Conservation (phyloP, 1,140 invertebrate genomes). For the Drosophila funebris region DNA sequence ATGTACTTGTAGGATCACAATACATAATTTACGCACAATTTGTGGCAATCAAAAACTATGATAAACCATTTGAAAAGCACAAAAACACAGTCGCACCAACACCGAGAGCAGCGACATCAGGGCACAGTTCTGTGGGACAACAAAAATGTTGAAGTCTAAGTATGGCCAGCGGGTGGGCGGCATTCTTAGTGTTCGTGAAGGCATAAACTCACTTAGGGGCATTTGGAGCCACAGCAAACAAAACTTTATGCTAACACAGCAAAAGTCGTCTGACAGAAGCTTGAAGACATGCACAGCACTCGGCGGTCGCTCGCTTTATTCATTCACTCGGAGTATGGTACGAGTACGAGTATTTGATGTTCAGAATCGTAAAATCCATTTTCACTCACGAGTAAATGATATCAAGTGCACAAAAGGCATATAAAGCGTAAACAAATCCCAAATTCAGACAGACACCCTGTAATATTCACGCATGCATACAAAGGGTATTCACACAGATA, state of each 20-base stretch:
- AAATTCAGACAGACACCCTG: constrained; percentile 24
- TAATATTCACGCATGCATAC: constrained; percentile 18
- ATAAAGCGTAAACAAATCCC: constrained; percentile 49
- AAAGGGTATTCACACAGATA: not conserved
- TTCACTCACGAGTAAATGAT: constrained; percentile 52
- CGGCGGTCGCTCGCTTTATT: not conserved
- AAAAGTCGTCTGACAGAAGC: constrained; percentile 45
- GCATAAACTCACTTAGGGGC: constrained; percentile 47
- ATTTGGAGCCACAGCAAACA: constrained; percentile 36
- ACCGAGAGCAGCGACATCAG: too few relatives aligned
- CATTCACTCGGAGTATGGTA: constrained; percentile 28
- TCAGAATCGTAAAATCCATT: constrained; percentile 12
- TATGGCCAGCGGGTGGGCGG: constrained; percentile 24
- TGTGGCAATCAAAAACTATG: constrained; percentile 70
- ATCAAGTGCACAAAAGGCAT: constrained; percentile 23
- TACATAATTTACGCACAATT: constrained; percentile 67
- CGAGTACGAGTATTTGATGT: not conserved
- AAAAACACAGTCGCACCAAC: not conserved
- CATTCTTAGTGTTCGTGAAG: constrained; percentile 32
- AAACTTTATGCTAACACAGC: constrained; percentile 75
- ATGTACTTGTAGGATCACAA: constrained; percentile 28
- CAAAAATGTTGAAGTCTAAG: constrained; percentile 4
- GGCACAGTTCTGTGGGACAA: not conserved
- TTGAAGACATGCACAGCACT: not conserved
- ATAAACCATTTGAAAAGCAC: constrained; percentile 52